A percentile compares a stretch with the other conserved stretches of the same genome.
phyloP scores from a whole-genome alignment of 2,113 vertebrate genomes.

The Craseonycteris thonglongyai region DNA sequence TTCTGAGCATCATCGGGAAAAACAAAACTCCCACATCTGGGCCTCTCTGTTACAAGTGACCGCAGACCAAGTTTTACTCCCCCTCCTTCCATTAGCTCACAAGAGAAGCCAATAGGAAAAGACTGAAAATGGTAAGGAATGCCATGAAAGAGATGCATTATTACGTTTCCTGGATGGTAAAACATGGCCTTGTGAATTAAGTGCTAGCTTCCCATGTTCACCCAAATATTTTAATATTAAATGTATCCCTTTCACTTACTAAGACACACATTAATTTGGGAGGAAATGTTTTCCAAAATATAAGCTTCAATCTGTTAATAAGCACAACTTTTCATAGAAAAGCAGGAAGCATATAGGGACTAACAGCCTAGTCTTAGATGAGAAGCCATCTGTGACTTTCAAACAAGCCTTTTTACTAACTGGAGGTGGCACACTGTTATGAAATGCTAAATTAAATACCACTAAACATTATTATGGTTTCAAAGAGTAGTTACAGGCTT shows the following conservation, averaged over 20 bases:
- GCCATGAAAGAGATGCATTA: neutral
- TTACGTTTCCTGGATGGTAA: neutral
- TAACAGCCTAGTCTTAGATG: neutral
- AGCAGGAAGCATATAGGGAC: neutral
- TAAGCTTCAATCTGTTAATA: conserved; percentile 24
- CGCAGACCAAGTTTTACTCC: neutral
- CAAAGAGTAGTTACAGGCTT: conserved; percentile 61
- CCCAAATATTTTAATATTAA: neutral
- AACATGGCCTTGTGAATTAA: neutral
- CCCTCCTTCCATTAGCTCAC: neutral
- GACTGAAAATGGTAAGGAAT: neutral
- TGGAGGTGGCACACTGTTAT: neutral
- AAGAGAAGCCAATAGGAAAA: neutral
- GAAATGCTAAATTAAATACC: conserved; percentile 58
- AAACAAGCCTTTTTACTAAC: neutral
- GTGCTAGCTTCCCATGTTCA: neutral
- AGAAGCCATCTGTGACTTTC: conserved; percentile 42
- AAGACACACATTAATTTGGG: conserved; percentile 15
- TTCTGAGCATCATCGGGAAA: neutral
- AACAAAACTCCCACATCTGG: neutral
- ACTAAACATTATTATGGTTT: conserved; percentile 50
- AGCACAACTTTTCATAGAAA: conserved; percentile 7
- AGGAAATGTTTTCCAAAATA: conserved; percentile 8
- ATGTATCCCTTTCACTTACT: neutral
- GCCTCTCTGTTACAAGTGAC: neutral